Base-by-base conservation (phyloP, 2,113 vertebrate genomes). In the Silurus glanis region DNA sequence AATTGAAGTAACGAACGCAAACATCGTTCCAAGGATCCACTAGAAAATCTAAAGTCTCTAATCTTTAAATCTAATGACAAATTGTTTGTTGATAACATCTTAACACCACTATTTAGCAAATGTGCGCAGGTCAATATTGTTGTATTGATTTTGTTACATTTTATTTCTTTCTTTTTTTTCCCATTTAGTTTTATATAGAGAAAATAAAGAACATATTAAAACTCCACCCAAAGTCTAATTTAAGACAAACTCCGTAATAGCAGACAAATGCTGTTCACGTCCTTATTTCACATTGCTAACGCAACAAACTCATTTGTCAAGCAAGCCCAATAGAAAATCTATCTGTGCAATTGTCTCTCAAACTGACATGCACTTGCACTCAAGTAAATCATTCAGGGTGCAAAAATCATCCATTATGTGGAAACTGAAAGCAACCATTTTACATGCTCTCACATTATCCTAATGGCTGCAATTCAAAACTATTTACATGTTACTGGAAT, bases 361-460 rank as follows among this genome's bases (percentile, higher is more conserved):
- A 64, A 76, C 28, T 85, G 83, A 61, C 83, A 85, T 85, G 74
- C n/a, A 49, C n/a, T 78, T 78, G 13, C 58, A 76, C 37, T 61
- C 47, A 85, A 64, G 58, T 64, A 62, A 85, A 76, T 66, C 71
- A 64, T 78, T 78, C 21, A 62, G 23, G 55, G 72, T 74, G 55
- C 19, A 62, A 84, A 84, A 56, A 83, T 21, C 71, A 75, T 64
- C 83, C 58, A 76, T 84, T 62, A 76, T 76, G 67, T 28, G 6
- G 55, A 83, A 83, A 69, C 81, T 83, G 81, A 83, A 71, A 83
- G 64, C 64, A 83, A 72, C 66, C 8, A 59, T 76, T 76, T 76
- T 75, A 84, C 71, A 76, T 76, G 56, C 58, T 61, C 14, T 75
- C 56, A 84, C 71, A 45, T 75, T 61, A 84, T 75, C 56, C 37